phyloP scores from a whole-genome alignment of 1,140 invertebrate species.

The Cherax quadricarinatus region DNA sequence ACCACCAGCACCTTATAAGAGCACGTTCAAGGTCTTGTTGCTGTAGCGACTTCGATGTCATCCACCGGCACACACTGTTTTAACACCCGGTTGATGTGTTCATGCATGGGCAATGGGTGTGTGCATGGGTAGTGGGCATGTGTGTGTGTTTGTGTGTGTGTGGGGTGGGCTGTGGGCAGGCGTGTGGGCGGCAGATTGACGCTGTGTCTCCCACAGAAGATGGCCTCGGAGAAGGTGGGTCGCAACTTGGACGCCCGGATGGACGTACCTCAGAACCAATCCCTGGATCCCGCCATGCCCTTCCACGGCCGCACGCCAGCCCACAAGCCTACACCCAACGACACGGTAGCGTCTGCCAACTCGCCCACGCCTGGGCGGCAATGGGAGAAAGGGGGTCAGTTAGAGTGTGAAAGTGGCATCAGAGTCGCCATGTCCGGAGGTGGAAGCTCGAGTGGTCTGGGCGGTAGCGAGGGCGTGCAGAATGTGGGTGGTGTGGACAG shows the following conservation, averaged over 20 bases:
- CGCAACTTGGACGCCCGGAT: not conserved
- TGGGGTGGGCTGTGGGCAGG: not conserved
- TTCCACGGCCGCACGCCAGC: not conserved
- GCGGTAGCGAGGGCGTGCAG: conserved; percentile 2
- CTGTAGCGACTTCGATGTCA: too few species aligned
- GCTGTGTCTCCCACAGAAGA: conserved; percentile 17
- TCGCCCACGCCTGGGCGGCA: too few species aligned
- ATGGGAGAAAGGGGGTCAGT: too few species aligned
- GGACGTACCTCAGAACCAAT: not conserved
- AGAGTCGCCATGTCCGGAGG: too few species aligned
- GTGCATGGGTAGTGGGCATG: not conserved
- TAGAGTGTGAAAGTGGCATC: too few species aligned
- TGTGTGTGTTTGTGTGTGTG: not conserved
- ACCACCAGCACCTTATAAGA: too few species aligned
- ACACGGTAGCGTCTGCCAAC: not conserved
- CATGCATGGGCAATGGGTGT: not conserved
- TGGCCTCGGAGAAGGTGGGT: not conserved
- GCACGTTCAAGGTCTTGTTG: too few species aligned
- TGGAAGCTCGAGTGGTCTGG: not conserved
- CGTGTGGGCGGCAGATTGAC: conserved; percentile 13
- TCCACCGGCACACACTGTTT: too few species aligned
- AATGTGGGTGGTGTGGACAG: not conserved
- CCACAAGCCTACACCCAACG: not conserved
- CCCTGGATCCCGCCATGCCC: not conserved
- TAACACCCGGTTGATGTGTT: not conserved